A percentile compares a stretch with the other conserved stretches of the same genome.
These are phyloP conservation scores for Reticulitermes lucifugus DNA, from an alignment of 2,888 invertebrate genomes.

Conservation along the genomic window DNA sequence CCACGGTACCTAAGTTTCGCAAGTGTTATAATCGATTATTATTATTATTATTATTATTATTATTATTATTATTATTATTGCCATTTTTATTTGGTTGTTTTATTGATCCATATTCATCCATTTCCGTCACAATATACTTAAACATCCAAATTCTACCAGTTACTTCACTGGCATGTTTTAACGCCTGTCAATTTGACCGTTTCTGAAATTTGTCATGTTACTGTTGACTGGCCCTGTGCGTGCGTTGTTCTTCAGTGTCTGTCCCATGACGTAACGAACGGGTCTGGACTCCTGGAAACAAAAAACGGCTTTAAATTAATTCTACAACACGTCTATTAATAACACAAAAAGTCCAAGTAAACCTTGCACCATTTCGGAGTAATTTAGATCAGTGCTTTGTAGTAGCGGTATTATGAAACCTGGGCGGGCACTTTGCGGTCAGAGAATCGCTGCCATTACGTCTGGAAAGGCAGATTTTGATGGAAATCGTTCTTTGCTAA, in stretches of 20 bases:
- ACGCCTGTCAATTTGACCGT: too few relatives aligned
- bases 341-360: conserved; percentile 5
- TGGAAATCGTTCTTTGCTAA: background rate
- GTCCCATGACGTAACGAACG: background rate
- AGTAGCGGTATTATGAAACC: conserved; percentile 5
- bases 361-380: conserved; percentile 18
- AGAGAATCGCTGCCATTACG: background rate
- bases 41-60: too few relatives aligned
- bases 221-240: too few relatives aligned
- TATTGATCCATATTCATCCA: too few relatives aligned
- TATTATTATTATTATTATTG: too few relatives aligned
- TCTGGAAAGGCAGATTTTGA: background rate
- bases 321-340: conserved; percentile 24
- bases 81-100: too few relatives aligned
- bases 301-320: conserved; percentile 28
- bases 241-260: background rate
- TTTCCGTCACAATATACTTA: too few relatives aligned
- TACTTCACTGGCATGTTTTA: too few relatives aligned
- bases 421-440: background rate
- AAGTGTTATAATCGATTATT: too few relatives aligned
- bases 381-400: conserved; percentile 30
- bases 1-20: too few relatives aligned
- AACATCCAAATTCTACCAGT: too few relatives aligned
- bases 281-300: background rate
- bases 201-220: too few relatives aligned